Evolutionary conservation across 2,113 vertebrate genomes (phyloP).

Genomic region (Paedocypris sp.): DNA sequence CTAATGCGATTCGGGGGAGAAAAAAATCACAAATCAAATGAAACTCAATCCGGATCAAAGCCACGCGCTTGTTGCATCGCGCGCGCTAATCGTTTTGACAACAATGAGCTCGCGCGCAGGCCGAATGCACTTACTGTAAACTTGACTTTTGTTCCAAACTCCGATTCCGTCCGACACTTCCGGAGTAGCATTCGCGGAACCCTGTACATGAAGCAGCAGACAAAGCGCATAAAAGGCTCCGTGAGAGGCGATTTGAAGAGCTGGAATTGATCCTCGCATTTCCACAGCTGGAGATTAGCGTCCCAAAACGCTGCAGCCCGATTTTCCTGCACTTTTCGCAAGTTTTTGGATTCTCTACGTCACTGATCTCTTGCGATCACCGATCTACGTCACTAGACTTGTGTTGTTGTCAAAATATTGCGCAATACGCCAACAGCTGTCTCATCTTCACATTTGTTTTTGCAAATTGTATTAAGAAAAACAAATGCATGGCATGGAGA

Average conservation of each 20-base stretch:
- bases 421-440: too few relatives aligned
- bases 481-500: too few relatives aligned
- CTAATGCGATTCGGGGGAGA: slow-evolving; percentile 14
- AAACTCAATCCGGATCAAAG: background rate
- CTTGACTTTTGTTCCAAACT: slow-evolving; percentile 44
- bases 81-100: background rate
- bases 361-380: slow-evolving; percentile 48
- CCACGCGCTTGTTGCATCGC: background rate
- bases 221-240: slow-evolving; percentile 34
- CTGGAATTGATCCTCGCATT: slow-evolving; percentile 40
- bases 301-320: slow-evolving; percentile 39
- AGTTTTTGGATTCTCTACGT: slow-evolving; percentile 53
- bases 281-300: slow-evolving; percentile 39
- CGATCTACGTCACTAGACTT: too few relatives aligned
- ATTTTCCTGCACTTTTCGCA: slow-evolving; percentile 43
- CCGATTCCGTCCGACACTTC: slow-evolving; percentile 35
- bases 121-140: slow-evolving; percentile 59
- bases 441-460: too few relatives aligned
- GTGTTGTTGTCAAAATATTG: too few relatives aligned
- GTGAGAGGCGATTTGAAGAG: slow-evolving; percentile 16
- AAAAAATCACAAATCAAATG: background rate
- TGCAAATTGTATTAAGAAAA: too few relatives aligned
- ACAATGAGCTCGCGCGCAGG: background rate
- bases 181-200: slow-evolving; percentile 38
- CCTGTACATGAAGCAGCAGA: slow-evolving; percentile 34